These are phyloP conservation scores for Nannospalax galili DNA, from an alignment of 2,113 vertebrate genomes.

Conservation along the genomic window DNA sequence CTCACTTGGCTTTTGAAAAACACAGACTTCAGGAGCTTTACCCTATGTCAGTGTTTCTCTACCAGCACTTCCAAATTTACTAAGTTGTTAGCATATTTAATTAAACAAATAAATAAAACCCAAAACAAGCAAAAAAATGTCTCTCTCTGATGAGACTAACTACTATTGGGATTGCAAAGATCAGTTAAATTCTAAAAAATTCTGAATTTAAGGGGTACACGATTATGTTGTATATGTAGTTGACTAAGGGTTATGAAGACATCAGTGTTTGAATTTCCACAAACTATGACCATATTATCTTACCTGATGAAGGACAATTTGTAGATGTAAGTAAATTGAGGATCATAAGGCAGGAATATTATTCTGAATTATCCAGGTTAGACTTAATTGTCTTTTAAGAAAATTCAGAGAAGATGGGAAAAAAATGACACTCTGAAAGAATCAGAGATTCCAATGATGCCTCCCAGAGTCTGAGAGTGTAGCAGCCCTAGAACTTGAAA, in stretches of 20 bases:
- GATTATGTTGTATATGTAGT: not conserved
- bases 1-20: not conserved
- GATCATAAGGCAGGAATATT: not conserved
- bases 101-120: not conserved
- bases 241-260: not conserved
- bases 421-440: not conserved
- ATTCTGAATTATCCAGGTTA: not conserved
- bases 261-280: not conserved
- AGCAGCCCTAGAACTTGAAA: not conserved
- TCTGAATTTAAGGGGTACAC: not conserved
- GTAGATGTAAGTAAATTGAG: not conserved
- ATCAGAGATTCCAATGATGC: not conserved
- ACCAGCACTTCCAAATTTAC: not conserved
- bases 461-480: accelerated
- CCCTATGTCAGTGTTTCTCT: not conserved
- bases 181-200: not conserved
- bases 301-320: not conserved
- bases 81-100: not conserved
- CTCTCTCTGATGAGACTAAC: not conserved
- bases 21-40: not conserved
- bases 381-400: not conserved
- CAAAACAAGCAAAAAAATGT: not conserved
- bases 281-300: not conserved
- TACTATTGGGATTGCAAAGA: not conserved
- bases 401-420: not conserved